Conservation (phyloP, 2,797 vertebrate genomes). For the Erithacus rubecula region DNA sequence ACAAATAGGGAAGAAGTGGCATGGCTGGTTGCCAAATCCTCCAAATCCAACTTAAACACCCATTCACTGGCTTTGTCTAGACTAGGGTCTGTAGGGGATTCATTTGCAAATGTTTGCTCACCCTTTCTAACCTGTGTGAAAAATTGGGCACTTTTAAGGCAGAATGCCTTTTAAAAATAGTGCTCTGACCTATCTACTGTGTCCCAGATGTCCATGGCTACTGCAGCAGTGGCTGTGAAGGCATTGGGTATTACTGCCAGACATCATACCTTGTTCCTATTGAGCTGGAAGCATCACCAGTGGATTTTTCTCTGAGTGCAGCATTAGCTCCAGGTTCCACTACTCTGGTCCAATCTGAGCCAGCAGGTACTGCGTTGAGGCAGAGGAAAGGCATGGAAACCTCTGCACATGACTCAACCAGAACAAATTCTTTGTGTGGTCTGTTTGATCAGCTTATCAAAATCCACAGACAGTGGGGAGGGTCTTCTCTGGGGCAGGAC, state of each 20-base stretch:
- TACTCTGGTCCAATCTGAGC: background rate
- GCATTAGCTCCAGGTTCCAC: background rate
- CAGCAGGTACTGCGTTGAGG: background rate
- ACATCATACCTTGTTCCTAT: background rate
- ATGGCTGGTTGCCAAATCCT: conserved; percentile 23
- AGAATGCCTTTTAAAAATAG: background rate
- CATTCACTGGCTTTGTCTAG: conserved; percentile 17
- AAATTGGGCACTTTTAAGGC: background rate
- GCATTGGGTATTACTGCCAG: background rate
- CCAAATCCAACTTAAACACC: background rate
- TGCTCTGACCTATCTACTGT: background rate
- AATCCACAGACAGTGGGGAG: background rate
- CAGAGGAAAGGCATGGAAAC: background rate
- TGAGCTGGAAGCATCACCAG: background rate
- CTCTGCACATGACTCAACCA: background rate
- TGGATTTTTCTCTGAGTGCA: background rate
- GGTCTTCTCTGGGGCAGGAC: background rate
- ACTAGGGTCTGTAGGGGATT: background rate
- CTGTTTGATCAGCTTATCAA: background rate
- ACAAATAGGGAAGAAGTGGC: background rate
- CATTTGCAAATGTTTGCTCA: conserved; percentile 5
- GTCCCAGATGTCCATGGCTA: background rate
- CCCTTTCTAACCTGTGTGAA: background rate
- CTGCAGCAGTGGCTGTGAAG: background rate
- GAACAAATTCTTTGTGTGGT: background rate